Conservation (phyloP, 1,140 invertebrate genomes). For the Drosophila triauraria region DNA sequence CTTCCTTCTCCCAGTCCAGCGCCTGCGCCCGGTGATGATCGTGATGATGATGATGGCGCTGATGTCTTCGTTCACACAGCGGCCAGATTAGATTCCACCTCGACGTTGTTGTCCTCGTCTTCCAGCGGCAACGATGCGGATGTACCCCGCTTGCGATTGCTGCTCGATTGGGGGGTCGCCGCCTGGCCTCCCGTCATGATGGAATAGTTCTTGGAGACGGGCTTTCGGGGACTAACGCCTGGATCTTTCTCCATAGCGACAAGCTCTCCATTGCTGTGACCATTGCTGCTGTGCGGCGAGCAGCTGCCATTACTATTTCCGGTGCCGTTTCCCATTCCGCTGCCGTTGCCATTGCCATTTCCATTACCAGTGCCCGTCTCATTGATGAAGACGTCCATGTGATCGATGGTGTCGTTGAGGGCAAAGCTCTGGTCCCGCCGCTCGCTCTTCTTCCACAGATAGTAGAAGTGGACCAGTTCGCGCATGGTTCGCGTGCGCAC, state of each 20-base stretch:
- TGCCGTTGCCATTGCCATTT: conserved; percentile 29
- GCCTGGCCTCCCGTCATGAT: conserved; percentile 65
- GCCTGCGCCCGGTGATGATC: conserved; percentile 61
- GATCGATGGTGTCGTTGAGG: conserved; percentile 78
- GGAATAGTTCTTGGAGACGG: conserved; percentile 61
- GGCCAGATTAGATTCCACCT: conserved; percentile 15
- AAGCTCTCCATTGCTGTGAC: conserved; percentile 36
- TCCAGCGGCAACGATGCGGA: conserved; percentile 35
- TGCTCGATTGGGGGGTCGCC: not conserved
- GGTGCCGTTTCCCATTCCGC: not conserved
- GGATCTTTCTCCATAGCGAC: conserved; percentile 29
- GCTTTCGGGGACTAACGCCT: conserved; percentile 28
- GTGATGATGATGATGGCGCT: conserved; percentile 2
- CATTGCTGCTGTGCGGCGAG: conserved; percentile 35
- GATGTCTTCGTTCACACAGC: conserved; percentile 14
- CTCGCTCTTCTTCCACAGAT: conserved; percentile 99
- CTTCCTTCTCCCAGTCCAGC: conserved; percentile 41
- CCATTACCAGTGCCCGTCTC: conserved; percentile 58
- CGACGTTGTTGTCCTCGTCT: conserved; percentile 48
- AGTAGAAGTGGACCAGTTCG: conserved; percentile 99
- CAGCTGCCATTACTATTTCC: conserved; percentile 40
- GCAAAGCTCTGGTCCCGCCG: conserved; percentile 91
- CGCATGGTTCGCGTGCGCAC: conserved; percentile 97
- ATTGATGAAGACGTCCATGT: conserved; percentile 82
- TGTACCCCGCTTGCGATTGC: conserved; percentile 50